Percentiles rank a stretch among this genome's conserved stretches.
phyloP scores from a whole-genome alignment of 2,888 invertebrate species.

The Trichogramma evanescens region DNA sequence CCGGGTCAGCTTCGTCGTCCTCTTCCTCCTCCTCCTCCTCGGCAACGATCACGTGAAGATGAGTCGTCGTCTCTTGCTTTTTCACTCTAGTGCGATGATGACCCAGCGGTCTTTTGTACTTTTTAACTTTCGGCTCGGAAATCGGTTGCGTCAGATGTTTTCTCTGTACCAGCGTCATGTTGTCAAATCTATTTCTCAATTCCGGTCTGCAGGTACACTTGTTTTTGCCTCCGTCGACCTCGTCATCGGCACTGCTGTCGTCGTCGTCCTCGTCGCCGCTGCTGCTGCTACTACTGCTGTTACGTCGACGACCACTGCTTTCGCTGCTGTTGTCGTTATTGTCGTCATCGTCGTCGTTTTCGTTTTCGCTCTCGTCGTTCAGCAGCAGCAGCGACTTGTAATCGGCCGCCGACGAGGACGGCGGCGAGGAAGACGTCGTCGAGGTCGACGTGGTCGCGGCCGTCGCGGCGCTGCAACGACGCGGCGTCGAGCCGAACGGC shows the following conservation, averaged over 20 bases:
- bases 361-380: neutral
- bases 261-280: slow-evolving; percentile 15
- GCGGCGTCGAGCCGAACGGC: slow-evolving; percentile 66
- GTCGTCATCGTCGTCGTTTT: neutral
- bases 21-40: neutral
- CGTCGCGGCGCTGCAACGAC: slow-evolving; percentile 57
- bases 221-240: neutral
- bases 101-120: slow-evolving; percentile 36
- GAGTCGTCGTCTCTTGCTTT: no score
- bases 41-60: no score
- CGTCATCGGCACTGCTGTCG: slow-evolving; percentile 2
- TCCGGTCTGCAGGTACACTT: slow-evolving; percentile 10
- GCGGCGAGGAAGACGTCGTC: slow-evolving; percentile 18
- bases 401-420: neutral
- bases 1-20: neutral
- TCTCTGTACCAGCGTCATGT: slow-evolving; percentile 3
- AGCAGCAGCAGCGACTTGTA: neutral
- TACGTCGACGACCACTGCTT: slow-evolving; percentile 28
- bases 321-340: slow-evolving; percentile 35
- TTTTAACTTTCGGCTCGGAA: slow-evolving; percentile 23
- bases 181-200: slow-evolving; percentile 16
- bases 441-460: slow-evolving; percentile 49
- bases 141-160: slow-evolving; percentile 33
- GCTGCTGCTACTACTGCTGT: neutral
- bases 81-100: slow-evolving; percentile 23